Evolutionary conservation across 92 coral and sea anemone species (phyloP), one percentile per base, ranked within the genome.

Genomic region (Porites cylindrica): DNA sequence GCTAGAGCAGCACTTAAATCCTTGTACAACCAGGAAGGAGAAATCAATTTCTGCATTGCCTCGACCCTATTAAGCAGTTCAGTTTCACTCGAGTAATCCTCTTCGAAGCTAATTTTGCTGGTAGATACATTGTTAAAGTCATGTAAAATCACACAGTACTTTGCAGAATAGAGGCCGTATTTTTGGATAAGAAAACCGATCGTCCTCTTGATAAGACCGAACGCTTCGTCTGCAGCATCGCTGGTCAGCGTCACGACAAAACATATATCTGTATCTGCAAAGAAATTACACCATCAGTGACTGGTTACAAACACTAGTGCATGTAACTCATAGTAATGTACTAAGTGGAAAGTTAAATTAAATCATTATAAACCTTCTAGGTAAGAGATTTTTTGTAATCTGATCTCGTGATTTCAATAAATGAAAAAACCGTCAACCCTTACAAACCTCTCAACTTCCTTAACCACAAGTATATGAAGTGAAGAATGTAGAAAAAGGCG

Each of bases 391-490:
- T 14, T 56, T 56, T 56, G 11, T 56, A 14, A 56, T 56, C 13
- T 10, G 61, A 56, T 10, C 61, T 56, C 16, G 16, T 10, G 61
- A 8, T 56, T 10, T 10, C 11, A 10, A 56, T 10, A 10, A 14
- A 56, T 2, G 0, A 18, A 8, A 73, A 73, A 73, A 18, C 8
- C 13, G 18, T 38, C 47, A 38, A 38, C 47, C 47, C 23, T 19
- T 16, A 66, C 75, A 67, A 80, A 82, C 86, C 86, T 82, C 86
- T 82, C 2, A 19, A 9, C 24, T 51, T 82, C 61, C 86, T 53
- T 18, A 16, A 43, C 7, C 13, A 20, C 50, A 26, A 5, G 18
- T 58, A 19, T 8, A 82, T 54, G 58, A 72, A 51, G 32, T 72
- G 79, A 56, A 70, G n/a, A 72, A 59, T 29, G 66, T 32, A 75